Percentiles rank a stretch among this genome's conserved stretches.
phyloP scores from a whole-genome alignment of 2,888 invertebrate species.

The Pasiphila rectangulata region DNA sequence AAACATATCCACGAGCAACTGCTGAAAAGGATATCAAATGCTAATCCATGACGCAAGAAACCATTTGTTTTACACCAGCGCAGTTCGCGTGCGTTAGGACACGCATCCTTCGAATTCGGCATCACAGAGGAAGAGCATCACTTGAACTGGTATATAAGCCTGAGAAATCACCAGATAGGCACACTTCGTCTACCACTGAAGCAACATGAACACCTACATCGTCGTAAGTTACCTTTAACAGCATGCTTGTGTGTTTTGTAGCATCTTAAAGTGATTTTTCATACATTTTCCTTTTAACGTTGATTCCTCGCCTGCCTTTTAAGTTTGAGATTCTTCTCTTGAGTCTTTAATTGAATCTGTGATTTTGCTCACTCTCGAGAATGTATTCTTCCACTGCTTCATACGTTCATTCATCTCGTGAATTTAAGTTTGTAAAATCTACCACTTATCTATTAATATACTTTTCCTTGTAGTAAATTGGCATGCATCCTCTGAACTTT shows the following conservation, averaged over 20 bases:
- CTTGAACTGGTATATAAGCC: conserved; percentile 29
- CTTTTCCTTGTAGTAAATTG: too few relatives aligned
- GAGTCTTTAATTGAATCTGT: too few relatives aligned
- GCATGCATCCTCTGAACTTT: too few relatives aligned
- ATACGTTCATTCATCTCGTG: not conserved
- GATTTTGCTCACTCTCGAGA: too few relatives aligned
- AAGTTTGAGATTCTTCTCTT: too few relatives aligned
- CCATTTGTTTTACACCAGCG: conserved; percentile 18
- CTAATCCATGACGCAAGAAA: conserved; percentile 31
- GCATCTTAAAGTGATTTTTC: too few relatives aligned
- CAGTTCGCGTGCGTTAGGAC: conserved; percentile 14
- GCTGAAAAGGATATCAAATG: conserved; percentile 22
- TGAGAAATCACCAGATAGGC: conserved; percentile 7
- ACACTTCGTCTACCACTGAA: conserved; percentile 64
- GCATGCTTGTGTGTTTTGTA: too few relatives aligned
- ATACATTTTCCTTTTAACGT: too few relatives aligned
- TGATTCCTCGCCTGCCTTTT: too few relatives aligned
- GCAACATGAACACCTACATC: conserved; percentile 66
- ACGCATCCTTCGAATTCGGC: conserved; percentile 26
- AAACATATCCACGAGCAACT: not conserved
- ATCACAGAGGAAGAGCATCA: conserved; percentile 16
- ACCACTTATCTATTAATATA: too few relatives aligned
- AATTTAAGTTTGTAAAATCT: too few relatives aligned
- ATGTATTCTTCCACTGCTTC: too few relatives aligned
- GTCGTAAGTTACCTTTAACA: conserved; percentile 56